A percentile compares a stretch with the other conserved stretches of the same genome.
Evolutionary conservation across 2,113 vertebrate genomes (phyloP).

Genomic region (Herpetotheres cachinnans): DNA sequence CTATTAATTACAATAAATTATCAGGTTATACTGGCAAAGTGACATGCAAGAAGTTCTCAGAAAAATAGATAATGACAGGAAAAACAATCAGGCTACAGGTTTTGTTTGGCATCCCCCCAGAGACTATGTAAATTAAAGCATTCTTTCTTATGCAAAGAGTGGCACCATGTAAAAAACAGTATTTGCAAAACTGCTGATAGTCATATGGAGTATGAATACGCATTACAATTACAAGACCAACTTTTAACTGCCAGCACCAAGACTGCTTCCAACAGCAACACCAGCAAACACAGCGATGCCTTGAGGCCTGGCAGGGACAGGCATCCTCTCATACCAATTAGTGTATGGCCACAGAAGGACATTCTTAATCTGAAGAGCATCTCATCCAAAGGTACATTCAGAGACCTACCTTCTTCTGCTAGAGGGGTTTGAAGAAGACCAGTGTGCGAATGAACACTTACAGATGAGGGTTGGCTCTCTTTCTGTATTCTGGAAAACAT

Average conservation of each 20-base stretch:
- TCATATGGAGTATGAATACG: neutral
- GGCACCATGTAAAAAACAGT: neutral
- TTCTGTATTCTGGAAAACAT: neutral
- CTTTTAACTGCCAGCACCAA: neutral
- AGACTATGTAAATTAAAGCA: constrained; percentile 5
- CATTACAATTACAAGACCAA: neutral
- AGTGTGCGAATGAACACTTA: neutral
- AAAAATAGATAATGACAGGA: constrained; percentile 22
- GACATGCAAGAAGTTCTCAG: neutral
- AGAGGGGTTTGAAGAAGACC: neutral
- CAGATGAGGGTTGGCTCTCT: neutral
- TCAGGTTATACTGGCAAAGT: neutral
- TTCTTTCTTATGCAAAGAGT: constrained; percentile 37
- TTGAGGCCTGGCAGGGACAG: neutral
- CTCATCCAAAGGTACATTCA: neutral
- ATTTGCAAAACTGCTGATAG: constrained; percentile 29
- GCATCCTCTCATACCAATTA: fast-evolving
- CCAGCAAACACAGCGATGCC: neutral
- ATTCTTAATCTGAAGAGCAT: neutral
- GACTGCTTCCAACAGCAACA: neutral
- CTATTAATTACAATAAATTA: constrained; percentile 19
- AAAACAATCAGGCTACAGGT: constrained; percentile 35
- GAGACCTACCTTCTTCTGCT: neutral
- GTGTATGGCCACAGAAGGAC: neutral
- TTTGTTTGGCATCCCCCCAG: neutral